Evolutionary conservation across 92 coral and sea anemone species (phyloP), one percentile per base, ranked within the genome.

Genomic region (Virgularia gustaviana): DNA sequence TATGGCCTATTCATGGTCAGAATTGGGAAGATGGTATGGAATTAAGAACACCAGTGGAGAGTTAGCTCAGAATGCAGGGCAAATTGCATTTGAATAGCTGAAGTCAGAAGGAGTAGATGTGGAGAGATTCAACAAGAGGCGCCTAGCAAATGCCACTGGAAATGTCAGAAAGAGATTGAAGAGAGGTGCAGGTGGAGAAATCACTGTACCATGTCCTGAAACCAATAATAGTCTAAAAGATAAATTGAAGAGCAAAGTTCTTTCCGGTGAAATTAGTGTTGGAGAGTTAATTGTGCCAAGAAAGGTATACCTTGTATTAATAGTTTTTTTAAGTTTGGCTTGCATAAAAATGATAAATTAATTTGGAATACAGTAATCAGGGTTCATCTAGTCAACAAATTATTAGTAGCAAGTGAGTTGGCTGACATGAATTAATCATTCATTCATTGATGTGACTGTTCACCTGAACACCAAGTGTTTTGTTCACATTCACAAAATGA

Each of bases 201-300:
- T 54, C 60, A 54, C 60, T 54, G 60, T 54, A 23, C 60, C 60
- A n/a, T 54, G 60, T 54, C 60, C 60, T 54, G 60, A 54, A 54
- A 54, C 60, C 13, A 54, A 54, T 54, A 35, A 35, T 6, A 54
- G 29, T 23, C 31, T 54, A 9, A 30, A 6, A 13, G n/a, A 54
- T 6, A 54, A 54, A 22, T 9, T 54, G 60, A 30, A 54, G 15
- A 19, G 29, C 23, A 54, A 54, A 23, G 60, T 54, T 54, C 29
- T 54, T 30, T 54, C 60, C 23, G 60, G 60, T 35, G 30, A 54
- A 54, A 54, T 54, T 23, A 3, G 29, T 54, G 60, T 54, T 54
- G 60, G 60, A 9, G 30, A 54, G 60, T 35, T 22, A 54, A 54
- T 54, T 23, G 60, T 54, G 60, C 28, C 60, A 54, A 54, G 60